A percentile compares a stretch with the other conserved stretches of the same genome.
Evolutionary conservation across 2,888 invertebrate genomes (phyloP).

Genomic region (Salticus scenicus): DNA sequence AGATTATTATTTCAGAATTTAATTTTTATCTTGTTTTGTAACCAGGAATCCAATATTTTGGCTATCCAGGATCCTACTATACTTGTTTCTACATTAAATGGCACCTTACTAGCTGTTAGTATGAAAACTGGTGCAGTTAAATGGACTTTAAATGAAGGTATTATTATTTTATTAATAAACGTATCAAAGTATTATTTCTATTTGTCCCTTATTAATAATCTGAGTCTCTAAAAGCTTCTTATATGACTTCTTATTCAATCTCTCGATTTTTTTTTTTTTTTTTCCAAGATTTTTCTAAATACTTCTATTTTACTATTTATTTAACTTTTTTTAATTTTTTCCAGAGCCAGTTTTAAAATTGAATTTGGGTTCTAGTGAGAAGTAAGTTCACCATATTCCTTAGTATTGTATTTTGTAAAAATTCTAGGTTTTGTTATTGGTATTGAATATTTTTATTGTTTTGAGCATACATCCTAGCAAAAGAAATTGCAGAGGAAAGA

Average conservation of each 20-base stretch:
- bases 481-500: too few relatives aligned
- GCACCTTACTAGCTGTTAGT: constrained; percentile 92
- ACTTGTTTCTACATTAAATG: constrained; percentile 94
- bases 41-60: constrained; percentile 51
- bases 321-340: constrained; percentile 74
- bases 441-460: too few relatives aligned
- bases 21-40: constrained; percentile 74
- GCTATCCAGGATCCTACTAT: constrained; percentile 81
- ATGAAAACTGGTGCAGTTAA: constrained; percentile 87
- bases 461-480: too few relatives aligned
- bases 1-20: too few relatives aligned
- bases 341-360: constrained; percentile 92
- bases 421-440: too few relatives aligned
- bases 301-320: too few relatives aligned
- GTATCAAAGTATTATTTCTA: too few relatives aligned
- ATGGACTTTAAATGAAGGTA: constrained; percentile 92
- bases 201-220: too few relatives aligned
- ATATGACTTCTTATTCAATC: too few relatives aligned
- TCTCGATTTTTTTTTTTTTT: too few relatives aligned
- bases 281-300: too few relatives aligned
- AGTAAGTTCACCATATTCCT: constrained; percentile 74
- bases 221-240: too few relatives aligned
- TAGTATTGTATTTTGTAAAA: constrained; percentile 18
- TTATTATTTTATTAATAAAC: constrained; percentile 26
- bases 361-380: constrained; percentile 80